These are phyloP conservation scores for Agonopterix alstromeriana DNA, from an alignment of 2,888 invertebrate genomes.

Conservation along the genomic window DNA sequence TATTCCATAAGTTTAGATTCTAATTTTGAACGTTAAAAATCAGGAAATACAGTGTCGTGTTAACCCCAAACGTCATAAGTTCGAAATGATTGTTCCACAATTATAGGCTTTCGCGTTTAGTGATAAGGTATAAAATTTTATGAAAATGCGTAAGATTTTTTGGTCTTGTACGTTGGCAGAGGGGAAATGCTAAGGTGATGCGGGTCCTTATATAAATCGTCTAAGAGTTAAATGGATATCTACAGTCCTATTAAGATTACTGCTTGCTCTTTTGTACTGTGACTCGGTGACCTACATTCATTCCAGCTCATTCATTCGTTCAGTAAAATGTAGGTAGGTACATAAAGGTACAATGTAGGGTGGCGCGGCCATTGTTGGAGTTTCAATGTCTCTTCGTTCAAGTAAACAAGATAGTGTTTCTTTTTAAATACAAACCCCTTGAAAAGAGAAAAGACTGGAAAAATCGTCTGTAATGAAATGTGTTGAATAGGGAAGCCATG, in stretches of 20 bases:
- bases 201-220: too few species aligned
- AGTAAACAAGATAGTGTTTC: background rate
- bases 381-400: background rate
- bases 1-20: too few species aligned
- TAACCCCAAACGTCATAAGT: too few species aligned
- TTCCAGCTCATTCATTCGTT: conserved; percentile 21
- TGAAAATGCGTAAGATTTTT: too few species aligned
- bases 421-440: background rate
- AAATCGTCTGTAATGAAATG: background rate
- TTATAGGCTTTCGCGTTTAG: too few species aligned
- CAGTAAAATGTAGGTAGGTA: conserved; percentile 3
- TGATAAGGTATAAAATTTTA: too few species aligned
- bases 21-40: too few species aligned
- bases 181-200: too few species aligned
- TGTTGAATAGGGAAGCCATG: too few species aligned
- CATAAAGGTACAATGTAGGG: background rate
- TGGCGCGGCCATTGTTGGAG: background rate
- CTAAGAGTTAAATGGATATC: background rate
- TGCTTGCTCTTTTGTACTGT: background rate
- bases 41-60: too few species aligned
- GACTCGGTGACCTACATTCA: conserved; percentile 19
- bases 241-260: conserved; percentile 10
- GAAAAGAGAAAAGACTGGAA: background rate
- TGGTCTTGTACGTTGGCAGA: too few species aligned
- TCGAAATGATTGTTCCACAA: too few species aligned